Base-by-base conservation (phyloP, 2,797 vertebrate genomes). In the Numenius phaeopus region DNA sequence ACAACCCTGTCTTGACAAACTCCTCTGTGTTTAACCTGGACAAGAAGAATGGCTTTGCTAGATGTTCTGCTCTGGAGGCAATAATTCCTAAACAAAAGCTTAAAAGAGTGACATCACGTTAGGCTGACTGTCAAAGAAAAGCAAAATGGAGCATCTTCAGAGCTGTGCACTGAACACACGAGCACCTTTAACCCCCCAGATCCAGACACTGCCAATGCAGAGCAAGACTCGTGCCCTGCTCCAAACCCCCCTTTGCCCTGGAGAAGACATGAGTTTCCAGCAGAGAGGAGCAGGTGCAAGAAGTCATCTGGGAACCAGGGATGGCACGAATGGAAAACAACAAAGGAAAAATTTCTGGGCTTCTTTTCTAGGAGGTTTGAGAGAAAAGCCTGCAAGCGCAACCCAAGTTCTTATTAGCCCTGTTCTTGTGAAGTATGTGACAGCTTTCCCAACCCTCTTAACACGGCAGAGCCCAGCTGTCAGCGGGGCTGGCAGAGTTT, bases 401-500 rank as follows among this genome's bases (percentile, higher is more conserved):
- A 34, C 70, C 66, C 39, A 40, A 27, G 50, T 8, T 65, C 26
- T 77, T 73, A 82, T 72, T 87, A 92, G 70, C 24, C 47, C 55
- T 57, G 64, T 40, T 95, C 54, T 58, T 59, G 50, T 30, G 22
- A 84, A 87, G 71, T 66, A 57, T 16, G 59, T 66, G 81, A 89
- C 81, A 94, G 86, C 59, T 94, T 95, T 84, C 70, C 89, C 91
- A 82, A 11, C 34, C 54, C 70, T 82, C 58, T 57, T 23, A 70
- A 55, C 40, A 57, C 57, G 73, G 69, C 72, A 78, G 91, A 91
- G 76, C 70, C 47, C 89, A 89, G 94, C 91, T 83, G 82, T 75
- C 91, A 86, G 95, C 76, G 29, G 49, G 89, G 57, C 72, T 94
- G 87, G 79, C 94, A 67, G 58, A 0, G 14, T 26, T 86, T 90